Evolutionary conservation across 1,140 invertebrate genomes (phyloP).

Genomic region (Sitodiplosis mosellana): DNA sequence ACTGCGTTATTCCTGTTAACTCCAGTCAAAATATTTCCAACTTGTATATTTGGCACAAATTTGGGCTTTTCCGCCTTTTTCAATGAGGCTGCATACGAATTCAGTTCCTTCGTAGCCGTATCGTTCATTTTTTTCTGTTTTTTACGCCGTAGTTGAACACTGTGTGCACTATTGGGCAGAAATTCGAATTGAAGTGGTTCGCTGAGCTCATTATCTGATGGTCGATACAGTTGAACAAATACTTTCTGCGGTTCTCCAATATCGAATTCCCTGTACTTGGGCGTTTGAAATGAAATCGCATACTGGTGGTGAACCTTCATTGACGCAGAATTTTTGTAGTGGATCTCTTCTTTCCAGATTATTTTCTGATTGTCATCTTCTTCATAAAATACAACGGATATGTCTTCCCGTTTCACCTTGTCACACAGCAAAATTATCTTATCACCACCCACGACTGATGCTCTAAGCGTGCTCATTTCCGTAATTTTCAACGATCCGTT

Average conservation of each 20-base stretch:
- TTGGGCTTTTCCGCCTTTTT: not conserved
- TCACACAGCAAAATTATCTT: constrained; percentile 88
- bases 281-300: constrained; percentile 70
- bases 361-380: constrained; percentile 28
- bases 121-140: not conserved
- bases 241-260: constrained; percentile 49
- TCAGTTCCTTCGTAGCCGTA: not conserved
- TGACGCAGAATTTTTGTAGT: constrained; percentile 40
- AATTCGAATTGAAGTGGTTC: constrained; percentile 68
- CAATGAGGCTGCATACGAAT: not conserved
- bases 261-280: constrained; percentile 38
- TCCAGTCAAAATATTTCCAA: constrained; percentile 2
- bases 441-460: constrained; percentile 63
- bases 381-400: constrained; percentile 77
- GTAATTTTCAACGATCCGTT: constrained; percentile 82
- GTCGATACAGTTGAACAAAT: constrained; percentile 63
- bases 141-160: not conserved
- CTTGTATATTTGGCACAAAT: no score
- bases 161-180: no score
- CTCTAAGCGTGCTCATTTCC: constrained; percentile 44
- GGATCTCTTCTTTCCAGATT: constrained; percentile 48
- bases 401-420: constrained; percentile 80
- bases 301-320: constrained; percentile 73
- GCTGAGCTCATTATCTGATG: constrained; percentile 67
- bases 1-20: no score